These are phyloP conservation scores for Orchestia grillus DNA, from an alignment of 1,140 invertebrate species.

Conservation along the genomic window DNA sequence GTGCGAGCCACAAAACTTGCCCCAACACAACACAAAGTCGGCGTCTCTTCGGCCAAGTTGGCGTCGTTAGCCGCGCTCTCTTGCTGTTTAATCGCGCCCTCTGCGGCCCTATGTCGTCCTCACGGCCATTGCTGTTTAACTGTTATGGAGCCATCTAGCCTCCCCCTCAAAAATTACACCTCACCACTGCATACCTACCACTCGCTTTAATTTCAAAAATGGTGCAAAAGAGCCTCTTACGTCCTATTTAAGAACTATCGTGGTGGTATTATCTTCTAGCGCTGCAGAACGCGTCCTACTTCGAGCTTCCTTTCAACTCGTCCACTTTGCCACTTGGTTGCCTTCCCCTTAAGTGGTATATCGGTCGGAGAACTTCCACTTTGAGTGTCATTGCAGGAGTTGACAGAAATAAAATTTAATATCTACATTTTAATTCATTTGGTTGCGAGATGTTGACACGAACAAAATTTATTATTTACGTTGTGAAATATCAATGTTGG, in stretches of 20 bases:
- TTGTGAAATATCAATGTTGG: too few species aligned
- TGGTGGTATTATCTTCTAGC: not conserved
- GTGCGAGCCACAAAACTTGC: not conserved
- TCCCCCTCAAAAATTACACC: slow-evolving; percentile 43
- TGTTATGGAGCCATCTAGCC: slow-evolving; percentile 49
- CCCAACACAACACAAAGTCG: not conserved
- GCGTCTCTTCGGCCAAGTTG: slow-evolving; percentile 46
- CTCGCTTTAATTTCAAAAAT: slow-evolving; percentile 48
- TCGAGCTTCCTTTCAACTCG: not conserved
- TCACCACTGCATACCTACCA: slow-evolving; percentile 48
- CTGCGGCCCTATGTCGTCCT: not conserved
- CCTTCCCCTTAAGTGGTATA: not conserved
- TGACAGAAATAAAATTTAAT: not conserved
- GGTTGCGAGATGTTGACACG: too few species aligned
- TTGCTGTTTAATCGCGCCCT: slow-evolving; percentile 46
- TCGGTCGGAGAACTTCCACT: not conserved
- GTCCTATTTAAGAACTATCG: slow-evolving; percentile 44
- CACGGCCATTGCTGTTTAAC: slow-evolving; percentile 45
- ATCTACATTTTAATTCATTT: not conserved
- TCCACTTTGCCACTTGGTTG: not conserved
- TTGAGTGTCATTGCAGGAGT: not conserved
- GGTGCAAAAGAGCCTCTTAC: slow-evolving; percentile 8
- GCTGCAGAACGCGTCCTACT: not conserved
- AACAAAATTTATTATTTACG: too few species aligned
- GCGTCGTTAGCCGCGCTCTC: slow-evolving; percentile 22